Base-by-base conservation (phyloP, 2,797 vertebrate species). In the Hypotaenidia okinawae region DNA sequence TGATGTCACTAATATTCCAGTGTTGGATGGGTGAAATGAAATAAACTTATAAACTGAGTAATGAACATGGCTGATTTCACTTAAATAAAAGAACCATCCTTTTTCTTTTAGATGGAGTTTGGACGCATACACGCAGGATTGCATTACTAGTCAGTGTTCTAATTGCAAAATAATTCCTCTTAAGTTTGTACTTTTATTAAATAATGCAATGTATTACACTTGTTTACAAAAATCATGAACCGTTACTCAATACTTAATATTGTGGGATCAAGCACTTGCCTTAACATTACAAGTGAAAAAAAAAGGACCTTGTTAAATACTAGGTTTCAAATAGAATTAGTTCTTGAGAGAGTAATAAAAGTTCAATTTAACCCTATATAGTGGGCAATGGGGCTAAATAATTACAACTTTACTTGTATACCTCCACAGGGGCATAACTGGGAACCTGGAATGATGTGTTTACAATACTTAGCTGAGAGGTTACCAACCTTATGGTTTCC, bases 401-500 rank as follows among this genome's bases (percentile, higher is more conserved):
- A 72, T 33, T 21, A 39, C 45, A 80, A 23, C 4, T 83, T 73
- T 27, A 68, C n/a, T 83, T 54, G 23, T 45, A 19, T 66, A 68
- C 45, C 30, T 91, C 33, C 39, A 75, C 12, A 87, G 17, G 37
- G 13, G 23, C 23, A 68, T 72, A 70, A 66, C 11, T 51, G 21
- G 35, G 58, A 75, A 63, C 13, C 18, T 62, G 23, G 59, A 69
- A 75, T 3, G 1, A 43, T 55, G 43, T 22, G 90, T 84, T 64
- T 54, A 43, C 10, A 63, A 28, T 32, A 25, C 28, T 45, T 55
- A 94, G 28, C 33, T 74, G 58, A 69, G 27, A 72, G 13, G 62
- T 78, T 84, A 97, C 97, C 87, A 87, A 99, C 99, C 98, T 98
- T 98, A 37, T 95, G 96, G 49, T 97, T 98, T 92, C 97, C 97